phyloP scores from a whole-genome alignment of 2,888 invertebrate species.

The Digitonthophagus gazella region DNA sequence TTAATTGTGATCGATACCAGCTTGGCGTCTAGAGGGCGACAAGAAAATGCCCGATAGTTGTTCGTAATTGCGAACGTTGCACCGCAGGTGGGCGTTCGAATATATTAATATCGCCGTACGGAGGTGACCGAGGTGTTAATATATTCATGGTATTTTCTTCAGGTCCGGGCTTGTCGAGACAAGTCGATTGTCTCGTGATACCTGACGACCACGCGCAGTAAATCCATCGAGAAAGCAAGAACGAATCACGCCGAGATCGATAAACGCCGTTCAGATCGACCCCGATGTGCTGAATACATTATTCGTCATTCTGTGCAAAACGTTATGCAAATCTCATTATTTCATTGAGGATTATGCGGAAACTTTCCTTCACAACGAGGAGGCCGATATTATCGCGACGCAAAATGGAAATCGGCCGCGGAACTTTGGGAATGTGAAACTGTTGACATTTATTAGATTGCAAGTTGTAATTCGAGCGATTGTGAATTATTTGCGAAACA shows the following conservation, averaged over 20 bases:
- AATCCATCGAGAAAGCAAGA: conserved; percentile 5
- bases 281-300: conserved; percentile 5
- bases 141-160: conserved; percentile 28
- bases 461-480: not conserved
- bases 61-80: conserved; percentile 10
- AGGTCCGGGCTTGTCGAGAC: conserved; percentile 16
- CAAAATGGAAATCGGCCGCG: not conserved
- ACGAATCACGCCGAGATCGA: conserved; percentile 7
- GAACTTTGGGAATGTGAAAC: not conserved
- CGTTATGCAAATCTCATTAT: conserved; percentile 6
- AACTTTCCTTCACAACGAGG: not conserved
- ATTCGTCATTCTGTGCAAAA: not conserved
- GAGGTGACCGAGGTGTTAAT: conserved; percentile 28
- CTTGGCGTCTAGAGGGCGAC: conserved; percentile 15
- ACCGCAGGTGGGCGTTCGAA: conserved; percentile 8
- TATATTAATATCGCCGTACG: conserved; percentile 24
- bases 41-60: conserved; percentile 6
- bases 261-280: conserved; percentile 5
- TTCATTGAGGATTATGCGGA: not conserved
- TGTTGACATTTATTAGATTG: not conserved
- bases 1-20: conserved; percentile 27
- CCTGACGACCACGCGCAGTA: conserved; percentile 5
- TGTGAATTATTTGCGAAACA: not conserved
- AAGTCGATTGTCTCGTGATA: conserved; percentile 15
- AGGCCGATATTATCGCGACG: not conserved